Base-by-base conservation (phyloP, 2,797 vertebrate genomes). In the Synaphobranchus kaupii region DNA sequence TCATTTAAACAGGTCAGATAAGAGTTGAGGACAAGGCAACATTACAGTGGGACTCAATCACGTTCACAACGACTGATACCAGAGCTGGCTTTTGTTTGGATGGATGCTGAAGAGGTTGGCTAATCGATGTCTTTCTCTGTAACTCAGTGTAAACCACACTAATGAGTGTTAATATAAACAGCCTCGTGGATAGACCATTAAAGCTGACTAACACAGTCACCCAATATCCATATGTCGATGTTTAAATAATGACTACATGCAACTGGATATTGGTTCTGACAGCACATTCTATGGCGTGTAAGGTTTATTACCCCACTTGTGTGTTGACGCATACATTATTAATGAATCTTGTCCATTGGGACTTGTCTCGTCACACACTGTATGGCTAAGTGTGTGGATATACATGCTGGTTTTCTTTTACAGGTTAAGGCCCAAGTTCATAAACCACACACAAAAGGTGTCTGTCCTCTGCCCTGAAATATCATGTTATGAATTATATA, bases 401-500 rank as follows among this genome's bases (percentile, higher is more conserved):
- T 3, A 1, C 39, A 5, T 39, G 4, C 4, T 17, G 34, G 4
- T 78, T 39, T 39, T 39, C 39, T 2, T 39, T 78, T 4, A 47
- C 3, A 9, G 15, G 15, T 15, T 34, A n/a, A 39, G 39, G n/a
- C n/a, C n/a, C 63, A 12, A 25, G 4, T 20, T 47, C 73, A 17
- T 78, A 20, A 80, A 47, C 39, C 44, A 50, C 47, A 47, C 44
- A 81, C 22, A 81, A 50, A 81, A 10, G 1, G 47, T 3, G n/a
- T 20, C 22, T 0, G 1, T 81, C 25, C 78, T 50, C 44, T 8
- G 47, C 47, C 13, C 17, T 81, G 3, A 81, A 50, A 81, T 48
- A 81, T 31, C 78, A 13, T 20, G 8, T n/a, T 50, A 39, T 81
- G 78, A 81, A 81, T 81, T 81, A 81, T 81, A 20, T n/a, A 81